Evolutionary conservation across 2,888 invertebrate genomes (phyloP), one percentile per base, ranked within the genome.

Genomic region (Achlya flavicornis): DNA sequence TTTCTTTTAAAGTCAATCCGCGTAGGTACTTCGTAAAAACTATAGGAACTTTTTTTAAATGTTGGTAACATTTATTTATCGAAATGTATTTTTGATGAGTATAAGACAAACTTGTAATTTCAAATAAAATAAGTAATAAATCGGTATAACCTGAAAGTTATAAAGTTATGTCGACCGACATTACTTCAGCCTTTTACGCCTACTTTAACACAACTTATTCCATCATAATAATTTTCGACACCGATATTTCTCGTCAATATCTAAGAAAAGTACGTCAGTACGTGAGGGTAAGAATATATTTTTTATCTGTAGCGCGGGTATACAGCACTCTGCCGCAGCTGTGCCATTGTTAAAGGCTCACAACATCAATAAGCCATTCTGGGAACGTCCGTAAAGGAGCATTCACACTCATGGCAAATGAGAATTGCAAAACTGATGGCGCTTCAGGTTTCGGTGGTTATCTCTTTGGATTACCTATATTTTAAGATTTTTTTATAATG

Each of bases 281-380:
- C 66, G 64, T 65, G 70, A 66, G 64, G 65, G 66, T 63, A 73
- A 70, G 77, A 76, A 74, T 78, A 76, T 77, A 77, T 77, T 77
- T 77, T 74, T 72, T 74, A 73, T 77, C 77, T 70, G 65, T 64
- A 64, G 71, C 68, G 63, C 64, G 68, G 72, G 67, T 68, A 64
- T 53, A 53, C 53, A 67, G 70, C 65, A 70, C 74, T 77, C 74
- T 66, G 75, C 67, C 82, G 69, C 88, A 89, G 85, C 88, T 89
- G 89, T 67, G 84, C 81, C 80, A 75, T 83, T 87, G 87, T 87
- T 83, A 85, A 86, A 80, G 85, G 80, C 81, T 81, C 84, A 74
- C 81, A 77, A 85, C 90, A 90, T 90, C 90, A 89, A 90, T 91
- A 91, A 90, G 89, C 89, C 85, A 88, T 89, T 87, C 85, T 77